Base-by-base conservation (phyloP, 64 coral and sea anemone genomes). In the Porites australiensis region DNA sequence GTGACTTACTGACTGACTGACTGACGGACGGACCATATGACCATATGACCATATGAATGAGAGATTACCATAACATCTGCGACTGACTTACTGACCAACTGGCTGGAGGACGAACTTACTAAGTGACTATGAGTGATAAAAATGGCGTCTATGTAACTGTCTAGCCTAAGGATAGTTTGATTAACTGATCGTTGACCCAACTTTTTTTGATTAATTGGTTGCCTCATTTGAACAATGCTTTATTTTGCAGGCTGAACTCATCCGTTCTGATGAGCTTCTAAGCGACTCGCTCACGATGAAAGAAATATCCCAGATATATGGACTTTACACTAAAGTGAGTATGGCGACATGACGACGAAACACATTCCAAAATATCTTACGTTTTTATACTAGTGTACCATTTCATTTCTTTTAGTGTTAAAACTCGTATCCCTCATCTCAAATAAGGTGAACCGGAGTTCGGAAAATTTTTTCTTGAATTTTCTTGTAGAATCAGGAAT, bases 261-360 rank as follows among this genome's bases (percentile, higher is more conserved):
- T 89, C 10, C 94, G 94, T 44, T 86, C 88, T 16, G 94, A 95
- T 49, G 94, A 95, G 79, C 83, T 95, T 44, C 82, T 95, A 16
- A 72, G 66, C 62, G 94, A 95, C 52, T 78, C 84, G 37, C 75
- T 95, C 5, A 91, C 94, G 3, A 71, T 95, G 82, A 95, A 95
- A 79, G 94, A 95, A 86, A 74, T 95, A 2, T 82, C 89, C 19
- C 88, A 89, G 51, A 95, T 95, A 53, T 95, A 95, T 64, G 94
- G 94, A 71, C 88, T 85, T 46, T 95, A 95, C 45, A 70, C 87
- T 10, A 95, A 95, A 83, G 93, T 95, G 55, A 86, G 90, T 53
- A 8, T 8, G 62, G 8, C 27, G 27, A 37, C 27, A 37, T 37
- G 27, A 37, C 27, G 27, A 37, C 27, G 0, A 37, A 37, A 37